phyloP scores from a whole-genome alignment of 1,140 invertebrate genomes.

The Anoplophora glabripennis region DNA sequence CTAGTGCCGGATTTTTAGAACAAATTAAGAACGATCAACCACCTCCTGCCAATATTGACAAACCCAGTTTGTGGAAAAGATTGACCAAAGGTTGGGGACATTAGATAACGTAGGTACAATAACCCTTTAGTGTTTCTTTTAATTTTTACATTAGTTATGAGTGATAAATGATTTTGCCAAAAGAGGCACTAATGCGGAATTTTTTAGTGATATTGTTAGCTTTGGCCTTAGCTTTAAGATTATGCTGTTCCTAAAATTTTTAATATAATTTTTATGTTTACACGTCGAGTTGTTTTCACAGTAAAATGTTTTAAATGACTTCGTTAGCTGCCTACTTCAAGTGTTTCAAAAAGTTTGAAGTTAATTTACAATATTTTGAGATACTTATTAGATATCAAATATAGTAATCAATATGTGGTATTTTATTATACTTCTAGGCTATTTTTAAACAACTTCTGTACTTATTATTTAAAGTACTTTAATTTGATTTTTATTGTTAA shows the following conservation, averaged over 20 bases:
- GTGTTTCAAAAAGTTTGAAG: too few relatives aligned
- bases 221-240: constrained; percentile 23
- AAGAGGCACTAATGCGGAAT: background rate
- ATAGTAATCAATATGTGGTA: too few relatives aligned
- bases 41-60: constrained; percentile 47
- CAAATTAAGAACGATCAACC: constrained; percentile 48
- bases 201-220: constrained; percentile 15
- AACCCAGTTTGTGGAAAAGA: constrained; percentile 48
- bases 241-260: constrained; percentile 24
- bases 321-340: background rate
- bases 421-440: too few relatives aligned
- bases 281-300: constrained; percentile 5
- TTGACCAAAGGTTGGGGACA: constrained; percentile 49
- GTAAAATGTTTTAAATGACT: constrained; percentile 14
- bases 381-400: too few relatives aligned
- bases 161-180: constrained; percentile 10
- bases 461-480: too few relatives aligned
- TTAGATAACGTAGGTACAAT: constrained; percentile 1
- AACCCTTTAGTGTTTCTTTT: constrained; percentile 5
- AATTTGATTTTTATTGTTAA: background rate
- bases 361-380: too few relatives aligned
- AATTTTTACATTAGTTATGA: constrained; percentile 3
- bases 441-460: too few relatives aligned
- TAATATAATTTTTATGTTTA: background rate
- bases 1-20: constrained; percentile 42